Conservation (phyloP, 2,888 invertebrate species). For the Pristionchus entomophagus region DNA sequence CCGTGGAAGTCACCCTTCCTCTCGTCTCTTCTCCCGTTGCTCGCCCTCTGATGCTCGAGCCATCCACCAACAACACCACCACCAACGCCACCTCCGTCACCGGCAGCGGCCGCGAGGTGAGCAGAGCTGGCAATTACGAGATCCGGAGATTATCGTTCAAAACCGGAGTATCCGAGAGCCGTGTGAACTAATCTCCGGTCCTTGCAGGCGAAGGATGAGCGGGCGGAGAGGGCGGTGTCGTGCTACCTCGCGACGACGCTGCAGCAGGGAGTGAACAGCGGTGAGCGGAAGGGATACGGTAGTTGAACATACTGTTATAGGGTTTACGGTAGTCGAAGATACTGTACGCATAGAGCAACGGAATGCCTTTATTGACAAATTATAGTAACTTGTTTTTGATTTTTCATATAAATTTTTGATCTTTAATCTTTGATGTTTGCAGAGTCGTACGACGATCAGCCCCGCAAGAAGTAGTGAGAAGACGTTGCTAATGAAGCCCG, state of each 20-base stretch:
- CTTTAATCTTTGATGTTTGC: neutral
- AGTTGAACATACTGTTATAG: too few species aligned
- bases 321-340: too few species aligned
- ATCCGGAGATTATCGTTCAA: neutral
- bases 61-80: neutral
- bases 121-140: neutral
- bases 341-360: too few species aligned
- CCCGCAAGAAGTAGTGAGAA: neutral
- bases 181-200: neutral
- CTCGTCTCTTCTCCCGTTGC: neutral
- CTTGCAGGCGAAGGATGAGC: neutral
- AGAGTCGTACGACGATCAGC: too few species aligned
- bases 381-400: neutral
- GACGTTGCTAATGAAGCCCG: neutral
- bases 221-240: neutral
- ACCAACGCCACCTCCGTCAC: neutral
- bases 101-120: too few species aligned
- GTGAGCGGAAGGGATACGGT: too few species aligned
- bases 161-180: neutral
- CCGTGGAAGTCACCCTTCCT: neutral
- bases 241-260: slow-evolving; percentile 29
- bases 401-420: neutral
- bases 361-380: too few species aligned
- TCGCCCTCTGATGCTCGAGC: neutral
- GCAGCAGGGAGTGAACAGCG: neutral